Evolutionary conservation across 2,113 vertebrate genomes (phyloP).

Genomic region (Anolis sagrei): DNA sequence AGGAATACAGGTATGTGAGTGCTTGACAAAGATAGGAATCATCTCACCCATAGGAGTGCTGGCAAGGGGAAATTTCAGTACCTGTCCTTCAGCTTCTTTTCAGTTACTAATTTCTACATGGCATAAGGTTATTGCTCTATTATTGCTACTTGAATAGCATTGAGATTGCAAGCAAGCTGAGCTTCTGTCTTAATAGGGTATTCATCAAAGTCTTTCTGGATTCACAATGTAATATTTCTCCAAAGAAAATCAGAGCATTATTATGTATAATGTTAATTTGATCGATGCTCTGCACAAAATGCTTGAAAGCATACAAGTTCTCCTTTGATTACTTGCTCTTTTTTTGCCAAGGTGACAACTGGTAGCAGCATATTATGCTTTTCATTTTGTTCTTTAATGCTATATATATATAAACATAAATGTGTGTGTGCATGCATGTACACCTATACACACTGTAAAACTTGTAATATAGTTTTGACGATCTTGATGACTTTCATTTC

Average conservation of each 20-base stretch:
- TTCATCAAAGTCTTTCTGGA: slow-evolving; percentile 73
- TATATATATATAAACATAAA: slow-evolving; percentile 1
- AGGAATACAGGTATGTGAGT: not conserved
- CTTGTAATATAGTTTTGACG: not conserved
- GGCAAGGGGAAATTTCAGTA: not conserved
- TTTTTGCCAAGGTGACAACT: slow-evolving; percentile 33
- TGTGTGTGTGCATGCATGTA: not conserved
- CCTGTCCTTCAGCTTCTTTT: slow-evolving; percentile 55
- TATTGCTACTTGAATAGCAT: slow-evolving; percentile 61
- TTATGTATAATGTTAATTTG: slow-evolving; percentile 65
- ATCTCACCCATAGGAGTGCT: not conserved
- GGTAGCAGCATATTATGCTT: not conserved
- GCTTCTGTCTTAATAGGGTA: slow-evolving; percentile 69
- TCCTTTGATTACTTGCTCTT: slow-evolving; percentile 52
- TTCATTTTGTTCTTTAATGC: slow-evolving; percentile 1
- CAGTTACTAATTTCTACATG: slow-evolving; percentile 56
- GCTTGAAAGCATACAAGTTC: slow-evolving; percentile 51
- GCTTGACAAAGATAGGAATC: not conserved
- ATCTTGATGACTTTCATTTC: not conserved
- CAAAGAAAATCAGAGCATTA: slow-evolving; percentile 61
- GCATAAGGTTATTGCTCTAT: slow-evolving; percentile 69
- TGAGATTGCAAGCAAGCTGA: slow-evolving; percentile 74
- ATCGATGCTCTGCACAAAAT: slow-evolving; percentile 46
- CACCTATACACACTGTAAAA: not conserved
- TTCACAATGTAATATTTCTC: slow-evolving; percentile 57